Conservation (phyloP, 2,113 vertebrate species). For the Chiloscyllium plagiosum region DNA sequence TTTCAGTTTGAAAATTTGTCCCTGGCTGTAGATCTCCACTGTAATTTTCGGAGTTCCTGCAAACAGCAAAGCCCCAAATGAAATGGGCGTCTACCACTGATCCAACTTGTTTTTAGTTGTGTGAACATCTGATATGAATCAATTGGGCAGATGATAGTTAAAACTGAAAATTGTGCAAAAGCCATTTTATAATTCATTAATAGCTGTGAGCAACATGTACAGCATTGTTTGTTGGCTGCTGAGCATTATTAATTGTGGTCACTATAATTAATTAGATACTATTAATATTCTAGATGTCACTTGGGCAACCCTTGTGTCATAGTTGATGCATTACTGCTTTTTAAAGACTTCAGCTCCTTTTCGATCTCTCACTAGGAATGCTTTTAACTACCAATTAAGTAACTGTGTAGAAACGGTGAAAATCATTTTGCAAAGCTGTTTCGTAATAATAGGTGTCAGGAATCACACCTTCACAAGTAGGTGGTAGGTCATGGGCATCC, state of each 20-base stretch:
- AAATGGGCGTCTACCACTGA: not conserved
- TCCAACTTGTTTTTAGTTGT: not conserved
- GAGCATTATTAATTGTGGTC: not conserved
- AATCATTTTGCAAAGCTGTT: not conserved
- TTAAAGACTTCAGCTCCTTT: not conserved
- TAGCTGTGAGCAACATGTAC: not conserved
- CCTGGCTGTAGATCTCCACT: not conserved
- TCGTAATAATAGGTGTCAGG: not conserved
- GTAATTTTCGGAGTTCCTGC: not conserved
- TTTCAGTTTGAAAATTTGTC: not conserved
- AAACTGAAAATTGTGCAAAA: not conserved
- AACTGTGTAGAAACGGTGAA: not conserved
- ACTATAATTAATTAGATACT: not conserved
- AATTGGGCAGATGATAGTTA: not conserved
- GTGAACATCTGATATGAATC: not conserved
- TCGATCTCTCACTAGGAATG: not conserved
- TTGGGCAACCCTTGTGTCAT: not conserved
- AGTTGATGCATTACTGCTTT: not conserved
- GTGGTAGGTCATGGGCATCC: not conserved
- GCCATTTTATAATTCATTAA: not conserved
- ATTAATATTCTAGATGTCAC: not conserved
- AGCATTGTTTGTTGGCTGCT: not conserved
- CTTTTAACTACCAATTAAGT: not conserved
- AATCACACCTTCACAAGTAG: not conserved
- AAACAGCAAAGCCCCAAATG: not conserved